These are phyloP conservation scores for Hyperoplus immaculatus DNA, from an alignment of 2,797 vertebrate species.

Conservation along the genomic window DNA sequence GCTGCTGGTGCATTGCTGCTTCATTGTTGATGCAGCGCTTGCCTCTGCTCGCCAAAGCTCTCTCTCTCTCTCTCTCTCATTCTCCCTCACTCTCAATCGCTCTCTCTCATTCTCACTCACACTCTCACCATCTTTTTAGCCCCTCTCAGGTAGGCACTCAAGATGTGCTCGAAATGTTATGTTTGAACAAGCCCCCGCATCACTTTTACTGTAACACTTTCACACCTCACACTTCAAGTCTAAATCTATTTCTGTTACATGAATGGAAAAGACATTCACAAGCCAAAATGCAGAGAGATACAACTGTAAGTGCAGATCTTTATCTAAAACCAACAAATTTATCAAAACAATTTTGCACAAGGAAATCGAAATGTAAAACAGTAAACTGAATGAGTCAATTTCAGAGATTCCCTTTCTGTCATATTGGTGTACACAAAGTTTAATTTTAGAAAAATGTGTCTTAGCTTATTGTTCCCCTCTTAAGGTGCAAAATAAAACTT, in stretches of 20 bases:
- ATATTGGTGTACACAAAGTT: too few species aligned
- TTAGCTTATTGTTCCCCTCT: neutral
- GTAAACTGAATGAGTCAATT: neutral
- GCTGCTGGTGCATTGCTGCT: conserved; percentile 60
- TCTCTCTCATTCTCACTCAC: neutral
- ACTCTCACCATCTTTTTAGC: neutral
- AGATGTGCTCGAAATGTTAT: conserved; percentile 6
- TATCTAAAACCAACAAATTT: neutral
- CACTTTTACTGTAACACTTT: neutral
- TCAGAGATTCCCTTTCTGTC: neutral
- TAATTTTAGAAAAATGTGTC: neutral
- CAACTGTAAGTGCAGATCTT: neutral
- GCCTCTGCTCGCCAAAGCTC: conserved; percentile 49
- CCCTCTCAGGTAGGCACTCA: neutral
- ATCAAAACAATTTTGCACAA: neutral
- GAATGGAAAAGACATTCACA: neutral
- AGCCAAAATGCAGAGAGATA: neutral
- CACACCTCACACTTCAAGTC: neutral
- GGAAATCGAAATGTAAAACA: neutral
- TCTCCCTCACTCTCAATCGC: conserved; percentile 4
- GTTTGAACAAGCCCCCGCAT: neutral
- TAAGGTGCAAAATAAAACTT: neutral
- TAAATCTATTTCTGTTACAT: neutral
- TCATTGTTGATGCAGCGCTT: conserved; percentile 61
- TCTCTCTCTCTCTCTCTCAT: conserved; percentile 17